phyloP scores from a whole-genome alignment of 2,797 vertebrate genomes.

The Clamator glandarius region DNA sequence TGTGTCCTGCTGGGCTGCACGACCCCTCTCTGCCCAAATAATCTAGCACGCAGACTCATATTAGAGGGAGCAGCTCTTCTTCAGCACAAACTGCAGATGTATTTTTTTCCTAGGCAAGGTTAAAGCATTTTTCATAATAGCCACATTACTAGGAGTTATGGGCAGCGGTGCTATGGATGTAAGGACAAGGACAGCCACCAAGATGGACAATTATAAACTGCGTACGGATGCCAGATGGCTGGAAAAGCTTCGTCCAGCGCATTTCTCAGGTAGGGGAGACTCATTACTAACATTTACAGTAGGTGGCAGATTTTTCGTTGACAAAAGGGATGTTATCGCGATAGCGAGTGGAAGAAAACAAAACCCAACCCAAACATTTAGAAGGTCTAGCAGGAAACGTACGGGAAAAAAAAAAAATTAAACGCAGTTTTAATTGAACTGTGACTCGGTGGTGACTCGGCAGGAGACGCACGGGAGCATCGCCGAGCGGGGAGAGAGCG shows the following conservation, averaged over 20 bases:
- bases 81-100: background rate
- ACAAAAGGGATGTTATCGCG: slow-evolving; percentile 1
- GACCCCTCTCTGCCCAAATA: background rate
- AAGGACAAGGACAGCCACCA: background rate
- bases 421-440: background rate
- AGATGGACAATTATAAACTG: background rate
- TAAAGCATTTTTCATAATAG: background rate
- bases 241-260: background rate
- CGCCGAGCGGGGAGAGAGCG: background rate
- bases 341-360: background rate
- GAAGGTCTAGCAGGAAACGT: background rate
- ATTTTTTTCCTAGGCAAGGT: background rate
- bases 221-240: background rate
- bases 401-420: background rate
- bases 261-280: background rate
- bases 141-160: background rate
- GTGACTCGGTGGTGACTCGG: background rate
- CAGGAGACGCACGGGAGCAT: too few relatives aligned
- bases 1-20: background rate
- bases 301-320: background rate
- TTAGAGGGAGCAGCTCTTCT: background rate
- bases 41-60: background rate
- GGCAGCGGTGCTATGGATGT: background rate
- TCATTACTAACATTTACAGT: background rate
- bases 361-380: too few relatives aligned